Conservation (phyloP, 2,888 invertebrate genomes). For the Blera fallax region DNA sequence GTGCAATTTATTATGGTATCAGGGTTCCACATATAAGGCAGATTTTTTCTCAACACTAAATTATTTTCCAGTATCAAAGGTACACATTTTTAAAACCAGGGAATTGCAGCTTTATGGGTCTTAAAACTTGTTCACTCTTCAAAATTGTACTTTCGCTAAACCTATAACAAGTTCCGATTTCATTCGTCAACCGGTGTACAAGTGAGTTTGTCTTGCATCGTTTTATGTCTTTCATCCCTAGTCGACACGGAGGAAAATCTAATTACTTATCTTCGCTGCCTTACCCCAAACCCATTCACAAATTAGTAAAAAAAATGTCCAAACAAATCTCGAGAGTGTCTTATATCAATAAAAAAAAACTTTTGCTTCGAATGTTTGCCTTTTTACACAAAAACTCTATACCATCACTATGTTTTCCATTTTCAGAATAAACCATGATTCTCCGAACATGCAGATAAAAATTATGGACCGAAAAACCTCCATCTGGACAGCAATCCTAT, state of each 20-base stretch:
- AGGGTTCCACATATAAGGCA: too few species aligned
- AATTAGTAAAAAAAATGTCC: background rate
- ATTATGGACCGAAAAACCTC: slow-evolving; percentile 77
- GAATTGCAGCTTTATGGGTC: too few species aligned
- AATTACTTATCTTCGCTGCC: background rate
- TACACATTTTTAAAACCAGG: too few species aligned
- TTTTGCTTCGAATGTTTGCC: background rate
- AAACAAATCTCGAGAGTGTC: slow-evolving; percentile 16
- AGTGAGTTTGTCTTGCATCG: background rate
- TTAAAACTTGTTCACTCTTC: too few species aligned
- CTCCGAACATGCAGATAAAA: slow-evolving; percentile 80
- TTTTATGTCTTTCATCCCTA: too few species aligned
- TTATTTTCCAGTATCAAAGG: too few species aligned
- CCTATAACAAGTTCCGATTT: too few species aligned
- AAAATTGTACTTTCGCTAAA: too few species aligned
- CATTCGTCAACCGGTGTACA: too few species aligned
- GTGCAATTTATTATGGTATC: too few species aligned
- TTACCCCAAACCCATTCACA: background rate
- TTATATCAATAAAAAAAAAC: slow-evolving; percentile 5
- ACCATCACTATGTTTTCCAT: slow-evolving; percentile 26
- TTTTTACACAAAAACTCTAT: slow-evolving; percentile 19
- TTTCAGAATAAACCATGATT: slow-evolving; percentile 79
- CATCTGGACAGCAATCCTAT: slow-evolving; percentile 77
- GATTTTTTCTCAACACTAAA: too few species aligned
- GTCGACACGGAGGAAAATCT: background rate